These are phyloP conservation scores for Coregonus sp. DNA, from an alignment of 2,797 vertebrate genomes.

Conservation along the genomic window DNA sequence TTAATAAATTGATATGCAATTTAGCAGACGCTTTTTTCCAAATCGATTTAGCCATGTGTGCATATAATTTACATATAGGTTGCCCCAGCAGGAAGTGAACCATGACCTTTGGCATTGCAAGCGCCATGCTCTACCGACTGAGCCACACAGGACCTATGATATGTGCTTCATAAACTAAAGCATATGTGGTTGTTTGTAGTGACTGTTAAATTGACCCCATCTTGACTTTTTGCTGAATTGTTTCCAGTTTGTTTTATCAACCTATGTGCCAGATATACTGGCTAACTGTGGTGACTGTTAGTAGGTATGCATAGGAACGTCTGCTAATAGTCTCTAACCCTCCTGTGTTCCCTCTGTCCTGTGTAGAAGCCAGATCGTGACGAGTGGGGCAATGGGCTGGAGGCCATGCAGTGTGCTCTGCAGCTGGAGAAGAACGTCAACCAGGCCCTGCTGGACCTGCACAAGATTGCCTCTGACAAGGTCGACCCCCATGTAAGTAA, in stretches of 20 bases:
- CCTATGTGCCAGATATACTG: background rate
- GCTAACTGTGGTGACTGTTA: too few relatives aligned
- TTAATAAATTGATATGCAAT: too few relatives aligned
- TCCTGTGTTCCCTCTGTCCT: background rate
- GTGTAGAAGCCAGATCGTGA: constrained; percentile 89
- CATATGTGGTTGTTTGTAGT: too few relatives aligned
- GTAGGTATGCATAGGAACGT: background rate
- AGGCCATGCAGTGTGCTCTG: constrained; percentile 88
- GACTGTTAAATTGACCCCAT: too few relatives aligned
- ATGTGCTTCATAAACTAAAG: background rate
- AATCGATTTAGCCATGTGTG: too few relatives aligned
- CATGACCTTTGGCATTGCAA: background rate
- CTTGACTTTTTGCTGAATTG: too few relatives aligned
- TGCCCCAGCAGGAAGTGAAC: background rate
- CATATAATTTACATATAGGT: too few relatives aligned
- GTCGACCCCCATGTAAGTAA: constrained; percentile 81
- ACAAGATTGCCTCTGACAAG: constrained; percentile 78
- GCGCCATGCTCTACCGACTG: background rate
- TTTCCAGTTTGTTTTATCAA: background rate
- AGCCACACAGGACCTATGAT: too few relatives aligned
- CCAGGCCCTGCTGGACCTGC: constrained; percentile 85
- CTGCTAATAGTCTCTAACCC: background rate
- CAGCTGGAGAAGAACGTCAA: constrained; percentile 92
- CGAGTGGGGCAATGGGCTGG: constrained; percentile 90
- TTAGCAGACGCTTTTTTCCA: too few relatives aligned